A percentile compares a stretch with the other conserved stretches of the same genome.
Conservation (phyloP, 2,113 vertebrate genomes). For the Archilochus colubris region DNA sequence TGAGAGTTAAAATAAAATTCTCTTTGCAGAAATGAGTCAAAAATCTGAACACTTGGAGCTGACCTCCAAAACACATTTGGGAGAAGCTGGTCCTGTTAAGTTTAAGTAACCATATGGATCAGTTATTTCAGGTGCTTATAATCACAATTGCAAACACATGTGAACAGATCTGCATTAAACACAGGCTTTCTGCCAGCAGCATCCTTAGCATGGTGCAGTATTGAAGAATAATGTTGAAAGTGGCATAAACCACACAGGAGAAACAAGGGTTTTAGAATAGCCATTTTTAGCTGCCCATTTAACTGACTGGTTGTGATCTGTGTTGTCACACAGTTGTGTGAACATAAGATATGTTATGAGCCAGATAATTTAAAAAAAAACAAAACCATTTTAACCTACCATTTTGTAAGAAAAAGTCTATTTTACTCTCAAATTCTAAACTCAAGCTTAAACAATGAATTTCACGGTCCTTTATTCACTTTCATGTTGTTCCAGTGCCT, state of each 20-base stretch:
- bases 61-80: neutral
- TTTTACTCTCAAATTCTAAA: neutral
- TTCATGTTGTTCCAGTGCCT: neutral
- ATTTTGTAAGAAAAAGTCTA: accelerated
- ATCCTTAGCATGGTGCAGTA: neutral
- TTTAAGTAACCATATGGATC: neutral
- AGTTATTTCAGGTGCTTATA: neutral
- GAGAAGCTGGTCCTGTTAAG: neutral
- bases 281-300: neutral
- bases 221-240: neutral
- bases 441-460: neutral
- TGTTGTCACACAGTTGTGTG: neutral
- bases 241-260: neutral
- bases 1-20: neutral
- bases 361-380: neutral
- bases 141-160: neutral
- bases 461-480: slow-evolving; percentile 31
- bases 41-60: neutral
- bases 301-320: accelerated
- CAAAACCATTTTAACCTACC: neutral
- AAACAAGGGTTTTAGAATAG: neutral
- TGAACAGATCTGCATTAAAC: neutral
- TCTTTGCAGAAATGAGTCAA: neutral
- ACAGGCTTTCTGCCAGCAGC: neutral
- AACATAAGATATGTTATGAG: neutral